phyloP scores from a whole-genome alignment of 64 coral and sea anemone species.

The Pachyseris speciosa region DNA sequence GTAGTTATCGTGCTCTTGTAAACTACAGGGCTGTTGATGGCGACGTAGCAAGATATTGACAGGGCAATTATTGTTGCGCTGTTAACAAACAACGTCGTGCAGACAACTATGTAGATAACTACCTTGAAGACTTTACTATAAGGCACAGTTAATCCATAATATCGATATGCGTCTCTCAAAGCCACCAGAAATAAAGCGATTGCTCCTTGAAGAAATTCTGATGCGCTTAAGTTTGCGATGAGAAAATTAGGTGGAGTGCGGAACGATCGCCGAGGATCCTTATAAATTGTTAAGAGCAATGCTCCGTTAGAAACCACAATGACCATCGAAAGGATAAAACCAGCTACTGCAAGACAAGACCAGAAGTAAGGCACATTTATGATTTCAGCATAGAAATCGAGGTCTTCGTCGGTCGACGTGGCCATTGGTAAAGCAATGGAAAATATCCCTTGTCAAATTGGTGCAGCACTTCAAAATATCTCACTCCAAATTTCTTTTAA shows the following conservation, averaged over 20 bases:
- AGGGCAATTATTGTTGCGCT: neutral
- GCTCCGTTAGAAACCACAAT: neutral
- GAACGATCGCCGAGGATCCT: slow-evolving; percentile 7
- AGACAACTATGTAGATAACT: neutral
- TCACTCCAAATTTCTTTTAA: too few relatives aligned
- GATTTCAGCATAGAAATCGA: neutral
- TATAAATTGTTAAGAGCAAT: slow-evolving; percentile 15
- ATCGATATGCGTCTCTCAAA: neutral
- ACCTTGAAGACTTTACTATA: neutral
- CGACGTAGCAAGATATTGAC: neutral
- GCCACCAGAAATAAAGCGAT: neutral
- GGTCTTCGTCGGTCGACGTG: neutral
- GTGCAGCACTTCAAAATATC: too few relatives aligned
- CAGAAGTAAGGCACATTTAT: neutral
- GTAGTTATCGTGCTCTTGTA: neutral
- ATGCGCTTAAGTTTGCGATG: slow-evolving; percentile 18
- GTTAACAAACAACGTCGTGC: neutral
- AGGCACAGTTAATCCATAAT: neutral
- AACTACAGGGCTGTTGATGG: neutral
- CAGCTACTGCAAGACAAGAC: neutral
- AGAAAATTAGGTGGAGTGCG: slow-evolving; percentile 9
- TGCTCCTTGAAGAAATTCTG: slow-evolving; percentile 6
- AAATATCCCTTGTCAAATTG: neutral
- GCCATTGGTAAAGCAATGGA: neutral
- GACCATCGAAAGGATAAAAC: neutral